Evolutionary conservation across 2,797 vertebrate species (phyloP).

Genomic region (Gymnocypris eckloni): DNA sequence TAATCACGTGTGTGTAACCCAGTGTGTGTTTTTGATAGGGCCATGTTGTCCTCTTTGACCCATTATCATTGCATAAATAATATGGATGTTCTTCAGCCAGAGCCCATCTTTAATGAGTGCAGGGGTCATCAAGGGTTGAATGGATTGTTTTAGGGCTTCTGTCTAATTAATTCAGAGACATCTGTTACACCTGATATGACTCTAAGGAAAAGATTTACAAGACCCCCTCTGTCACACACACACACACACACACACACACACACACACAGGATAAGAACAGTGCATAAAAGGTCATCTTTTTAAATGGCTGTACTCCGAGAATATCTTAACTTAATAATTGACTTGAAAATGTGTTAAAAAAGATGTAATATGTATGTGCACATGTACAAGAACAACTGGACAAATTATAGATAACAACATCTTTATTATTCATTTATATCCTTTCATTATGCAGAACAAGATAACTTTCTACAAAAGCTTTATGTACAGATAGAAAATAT

Average conservation of each 20-base stretch:
- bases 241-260: neutral
- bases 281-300: neutral
- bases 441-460: slow-evolving; percentile 27
- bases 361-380: neutral
- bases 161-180: slow-evolving; percentile 69
- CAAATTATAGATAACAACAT: neutral
- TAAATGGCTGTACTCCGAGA: neutral
- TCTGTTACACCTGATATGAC: slow-evolving; percentile 66
- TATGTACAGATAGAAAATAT: slow-evolving; percentile 38
- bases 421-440: slow-evolving; percentile 28
- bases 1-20: neutral
- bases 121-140: slow-evolving; percentile 64
- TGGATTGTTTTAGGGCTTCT: slow-evolving; percentile 52
- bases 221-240: slow-evolving; percentile 1
- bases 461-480: slow-evolving; percentile 21
- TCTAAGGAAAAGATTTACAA: slow-evolving; percentile 53
- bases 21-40: neutral
- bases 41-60: slow-evolving; percentile 8
- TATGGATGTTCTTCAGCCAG: slow-evolving; percentile 38
- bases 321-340: neutral
- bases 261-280: neutral
- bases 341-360: neutral
- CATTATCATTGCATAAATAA: slow-evolving; percentile 38
- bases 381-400: neutral
- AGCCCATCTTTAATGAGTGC: slow-evolving; percentile 60